phyloP scores from a whole-genome alignment of 2,888 invertebrate genomes.

The Drosophila yooni region DNA sequence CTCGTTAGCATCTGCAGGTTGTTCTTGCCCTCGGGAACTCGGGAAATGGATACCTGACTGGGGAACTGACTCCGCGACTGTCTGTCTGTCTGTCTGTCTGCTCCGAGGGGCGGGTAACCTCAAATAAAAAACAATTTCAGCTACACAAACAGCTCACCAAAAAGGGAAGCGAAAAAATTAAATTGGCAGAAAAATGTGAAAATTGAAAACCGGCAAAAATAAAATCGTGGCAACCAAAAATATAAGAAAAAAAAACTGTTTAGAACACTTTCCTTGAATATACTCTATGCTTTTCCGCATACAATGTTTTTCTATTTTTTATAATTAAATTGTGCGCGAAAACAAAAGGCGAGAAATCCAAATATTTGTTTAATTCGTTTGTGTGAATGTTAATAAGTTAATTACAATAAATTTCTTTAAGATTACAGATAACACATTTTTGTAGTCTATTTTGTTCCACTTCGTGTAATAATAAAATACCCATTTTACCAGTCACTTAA shows the following conservation, averaged over 20 bases:
- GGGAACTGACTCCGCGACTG: conserved; percentile 44
- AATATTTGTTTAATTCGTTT: neutral
- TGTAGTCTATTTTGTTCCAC: neutral
- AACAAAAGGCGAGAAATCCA: neutral
- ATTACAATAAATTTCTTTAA: neutral
- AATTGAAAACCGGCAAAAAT: conserved; percentile 37
- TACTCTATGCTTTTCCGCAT: too few relatives aligned
- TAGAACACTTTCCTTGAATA: too few relatives aligned
- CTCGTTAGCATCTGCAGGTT: conserved; percentile 60
- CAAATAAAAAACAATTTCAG: conserved; percentile 80
- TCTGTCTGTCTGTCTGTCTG: conserved; percentile 27
- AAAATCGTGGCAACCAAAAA: conserved; percentile 31
- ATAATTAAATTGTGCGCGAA: neutral
- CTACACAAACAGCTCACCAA: conserved; percentile 65
- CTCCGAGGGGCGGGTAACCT: conserved; percentile 58
- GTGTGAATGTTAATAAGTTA: neutral
- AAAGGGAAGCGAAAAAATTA: conserved; percentile 68
- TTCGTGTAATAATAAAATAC: neutral
- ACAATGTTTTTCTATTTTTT: neutral
- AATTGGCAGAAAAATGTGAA: conserved; percentile 60
- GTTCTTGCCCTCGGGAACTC: conserved; percentile 50
- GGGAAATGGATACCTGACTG: conserved; percentile 62
- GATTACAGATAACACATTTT: neutral
- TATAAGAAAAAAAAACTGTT: conserved; percentile 1
- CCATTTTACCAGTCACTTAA: neutral